Conservation (phyloP, 2,888 invertebrate species). For the Podabrus alpinus region DNA sequence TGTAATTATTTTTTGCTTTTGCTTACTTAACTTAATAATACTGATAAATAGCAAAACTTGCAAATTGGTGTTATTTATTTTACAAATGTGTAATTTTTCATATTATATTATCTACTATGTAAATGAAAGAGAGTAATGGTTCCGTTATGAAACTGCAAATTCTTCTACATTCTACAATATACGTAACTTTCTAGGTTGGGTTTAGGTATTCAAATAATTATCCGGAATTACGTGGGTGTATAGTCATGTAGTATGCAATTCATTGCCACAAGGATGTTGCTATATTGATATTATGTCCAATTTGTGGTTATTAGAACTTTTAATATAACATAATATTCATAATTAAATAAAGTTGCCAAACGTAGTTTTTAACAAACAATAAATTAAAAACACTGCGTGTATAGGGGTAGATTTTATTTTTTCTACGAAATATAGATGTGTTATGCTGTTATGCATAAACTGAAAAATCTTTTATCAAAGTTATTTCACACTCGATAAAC, state of each 20-base stretch:
- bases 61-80: neutral
- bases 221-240: no score
- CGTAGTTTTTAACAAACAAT: no score
- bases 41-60: neutral
- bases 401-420: no score
- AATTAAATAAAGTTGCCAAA: no score
- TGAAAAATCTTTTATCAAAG: neutral
- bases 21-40: neutral
- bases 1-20: neutral
- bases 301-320: no score
- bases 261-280: neutral
- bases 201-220: no score
- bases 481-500: neutral
- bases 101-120: neutral
- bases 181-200: neutral
- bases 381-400: neutral
- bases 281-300: neutral
- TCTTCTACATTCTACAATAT: neutral
- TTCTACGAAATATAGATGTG: no score
- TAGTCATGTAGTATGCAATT: neutral
- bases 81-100: neutral
- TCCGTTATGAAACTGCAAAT: neutral
- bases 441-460: neutral
- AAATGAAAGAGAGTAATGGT: neutral
- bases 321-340: no score